Conservation (phyloP, 1,140 invertebrate genomes). For the Brachionus koreanus region DNA sequence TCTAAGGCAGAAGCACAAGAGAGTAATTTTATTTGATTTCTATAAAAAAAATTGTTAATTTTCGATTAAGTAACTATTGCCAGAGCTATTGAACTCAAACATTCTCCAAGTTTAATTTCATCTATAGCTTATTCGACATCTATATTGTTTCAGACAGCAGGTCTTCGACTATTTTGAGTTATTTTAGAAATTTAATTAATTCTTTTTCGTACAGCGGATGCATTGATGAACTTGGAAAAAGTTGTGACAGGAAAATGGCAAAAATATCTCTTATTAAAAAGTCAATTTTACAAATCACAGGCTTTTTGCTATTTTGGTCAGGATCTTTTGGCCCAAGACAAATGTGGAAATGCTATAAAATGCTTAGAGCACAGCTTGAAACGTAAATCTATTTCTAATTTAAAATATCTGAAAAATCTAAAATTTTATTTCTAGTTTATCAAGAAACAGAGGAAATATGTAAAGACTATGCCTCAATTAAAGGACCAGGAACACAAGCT, state of each 20-base stretch:
- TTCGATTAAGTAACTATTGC: slow-evolving; percentile 65
- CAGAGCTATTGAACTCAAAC: slow-evolving; percentile 69
- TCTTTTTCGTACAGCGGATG: slow-evolving; percentile 58
- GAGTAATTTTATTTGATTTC: slow-evolving; percentile 55
- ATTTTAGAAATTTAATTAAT: neutral
- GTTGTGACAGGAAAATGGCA: slow-evolving; percentile 66
- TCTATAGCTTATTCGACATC: slow-evolving; percentile 68
- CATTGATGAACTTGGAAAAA: slow-evolving; percentile 62
- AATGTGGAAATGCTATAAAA: slow-evolving; percentile 69
- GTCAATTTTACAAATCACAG: slow-evolving; percentile 47
- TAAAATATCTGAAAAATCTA: too few species aligned
- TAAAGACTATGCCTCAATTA: slow-evolving; percentile 64
- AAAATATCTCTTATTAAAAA: slow-evolving; percentile 62
- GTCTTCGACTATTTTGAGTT: slow-evolving; percentile 48
- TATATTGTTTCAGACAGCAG: slow-evolving; percentile 64
- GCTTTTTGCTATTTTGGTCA: slow-evolving; percentile 69
- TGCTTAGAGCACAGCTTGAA: slow-evolving; percentile 65
- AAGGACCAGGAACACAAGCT: slow-evolving; percentile 64
- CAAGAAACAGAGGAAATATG: slow-evolving; percentile 62
- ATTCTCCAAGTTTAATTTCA: slow-evolving; percentile 65
- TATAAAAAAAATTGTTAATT: neutral
- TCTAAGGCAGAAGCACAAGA: slow-evolving; percentile 72
- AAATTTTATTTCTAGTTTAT: slow-evolving; percentile 56
- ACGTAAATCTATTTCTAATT: slow-evolving; percentile 51
- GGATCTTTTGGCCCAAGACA: slow-evolving; percentile 66